Base-by-base conservation (phyloP, 2,797 vertebrate species). In the Coregonus sp. region DNA sequence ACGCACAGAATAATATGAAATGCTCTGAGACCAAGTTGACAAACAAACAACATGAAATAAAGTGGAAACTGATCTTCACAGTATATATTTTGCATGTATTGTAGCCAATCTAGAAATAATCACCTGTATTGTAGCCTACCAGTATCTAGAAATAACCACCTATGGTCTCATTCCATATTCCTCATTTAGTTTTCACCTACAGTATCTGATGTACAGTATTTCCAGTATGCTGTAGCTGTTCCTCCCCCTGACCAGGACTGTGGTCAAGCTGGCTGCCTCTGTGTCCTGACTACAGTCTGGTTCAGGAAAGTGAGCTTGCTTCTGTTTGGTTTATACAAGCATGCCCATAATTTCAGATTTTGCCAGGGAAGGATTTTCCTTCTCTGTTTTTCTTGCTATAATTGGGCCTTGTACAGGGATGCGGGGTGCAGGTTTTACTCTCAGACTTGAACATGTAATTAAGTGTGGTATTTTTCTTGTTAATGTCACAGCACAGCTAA, bases 311-410 rank as follows among this genome's bases (percentile, higher is more conserved):
- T 77, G 33, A 70, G 70, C 79, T 77, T 31, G 73, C 82, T 76
- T 81, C 40, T 15, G 74, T 87, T 90, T 87, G 82, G 77, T 85
- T 90, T 89, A 86, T 86, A 74, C 80, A 91, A 88, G 77, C 89
- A 81, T 82, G 89, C 84, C 85, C 82, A 80, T 90, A 82, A 81
- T 82, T 88, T 86, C 87, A 87, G 82, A 87, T 86, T 86, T 67
- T 86, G 86, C 86, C 56, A 1, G 73, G 80, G 80, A 81, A 83
- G 85, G 74, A 66, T 78, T 87, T 86, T 86, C 70, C 75, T 79
- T 3, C 78, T 54, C 73, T 75, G 80, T 85, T 73, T 81, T 81
- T 78, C 77, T 78, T 75, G 70, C 82, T 80, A 72, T 81, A 88
- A 75, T 80, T 82, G 66, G n/a, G 75, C 75, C 31, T 6, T 87